A percentile compares a stretch with the other conserved stretches of the same genome.
Conservation (phyloP, 2,797 vertebrate species). For the Harpagifer antarcticus region DNA sequence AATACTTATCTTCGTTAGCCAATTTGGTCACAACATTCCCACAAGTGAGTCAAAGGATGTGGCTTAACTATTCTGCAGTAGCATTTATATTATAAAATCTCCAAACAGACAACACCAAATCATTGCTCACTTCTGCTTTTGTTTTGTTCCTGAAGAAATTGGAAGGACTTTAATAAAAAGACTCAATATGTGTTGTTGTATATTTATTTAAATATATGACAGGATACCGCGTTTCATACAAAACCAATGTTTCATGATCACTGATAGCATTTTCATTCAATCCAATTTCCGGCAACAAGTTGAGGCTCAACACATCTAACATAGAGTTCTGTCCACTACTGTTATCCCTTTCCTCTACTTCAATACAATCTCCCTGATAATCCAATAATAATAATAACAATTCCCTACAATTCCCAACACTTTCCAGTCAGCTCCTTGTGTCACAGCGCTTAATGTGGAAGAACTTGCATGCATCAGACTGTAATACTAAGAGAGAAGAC, state of each 20-base stretch:
- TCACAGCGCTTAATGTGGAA: slow-evolving; percentile 51
- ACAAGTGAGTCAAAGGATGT: not conserved
- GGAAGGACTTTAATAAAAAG: slow-evolving; percentile 60
- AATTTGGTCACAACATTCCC: not conserved
- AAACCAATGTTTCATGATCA: slow-evolving; percentile 58
- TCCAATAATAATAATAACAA: slow-evolving; percentile 29
- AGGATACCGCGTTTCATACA: slow-evolving; percentile 70
- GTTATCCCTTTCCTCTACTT: slow-evolving; percentile 37
- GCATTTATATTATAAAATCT: not conserved
- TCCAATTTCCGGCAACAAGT: slow-evolving; percentile 51
- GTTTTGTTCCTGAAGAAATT: slow-evolving; percentile 8
- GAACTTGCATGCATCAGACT: slow-evolving; percentile 60
- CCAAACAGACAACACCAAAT: slow-evolving; percentile 10
- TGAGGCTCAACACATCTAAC: slow-evolving; percentile 55
- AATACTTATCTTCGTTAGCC: not conserved
- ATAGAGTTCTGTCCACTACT: slow-evolving; percentile 47
- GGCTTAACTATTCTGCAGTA: not conserved
- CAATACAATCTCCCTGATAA: slow-evolving; percentile 49
- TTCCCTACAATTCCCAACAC: slow-evolving; percentile 45
- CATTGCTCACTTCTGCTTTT: slow-evolving; percentile 2
- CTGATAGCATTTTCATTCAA: slow-evolving; percentile 45
- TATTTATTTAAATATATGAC: slow-evolving; percentile 79
- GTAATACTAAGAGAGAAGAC: slow-evolving; percentile 45
- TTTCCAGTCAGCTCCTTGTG: slow-evolving; percentile 43
- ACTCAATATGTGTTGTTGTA: slow-evolving; percentile 64